These are phyloP conservation scores for Melanotaenia parkinsoni DNA, from an alignment of 2,797 vertebrate genomes.

Conservation along the genomic window DNA sequence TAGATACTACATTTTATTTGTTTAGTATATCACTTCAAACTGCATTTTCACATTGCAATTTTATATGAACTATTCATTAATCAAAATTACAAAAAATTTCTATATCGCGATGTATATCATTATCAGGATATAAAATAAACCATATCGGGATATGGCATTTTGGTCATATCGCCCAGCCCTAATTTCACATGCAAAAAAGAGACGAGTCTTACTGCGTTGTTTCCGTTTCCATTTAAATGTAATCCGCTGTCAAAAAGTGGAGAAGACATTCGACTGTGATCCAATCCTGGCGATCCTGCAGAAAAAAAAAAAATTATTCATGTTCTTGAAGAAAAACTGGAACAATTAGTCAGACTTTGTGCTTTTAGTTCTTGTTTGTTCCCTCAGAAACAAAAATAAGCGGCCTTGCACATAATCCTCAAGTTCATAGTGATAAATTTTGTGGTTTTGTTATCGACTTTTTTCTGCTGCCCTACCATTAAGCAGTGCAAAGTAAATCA, in stretches of 20 bases:
- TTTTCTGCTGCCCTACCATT: slow-evolving; percentile 32
- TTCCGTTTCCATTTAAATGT: slow-evolving; percentile 91
- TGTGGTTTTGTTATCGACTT: slow-evolving; percentile 19
- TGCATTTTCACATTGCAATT: no score
- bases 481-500: not conserved
- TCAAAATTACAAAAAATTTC: no score
- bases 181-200: no score
- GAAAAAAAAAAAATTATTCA: slow-evolving; percentile 20
- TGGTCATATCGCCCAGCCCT: no score
- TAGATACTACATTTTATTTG: no score
- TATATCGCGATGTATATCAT: no score
- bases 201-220: slow-evolving; percentile 85
- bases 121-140: no score
- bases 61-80: no score
- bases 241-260: slow-evolving; percentile 94
- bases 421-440: slow-evolving; percentile 17
- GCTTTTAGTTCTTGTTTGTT: not conserved
- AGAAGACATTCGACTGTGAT: slow-evolving; percentile 88
- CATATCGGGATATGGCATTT: no score
- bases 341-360: slow-evolving; percentile 21
- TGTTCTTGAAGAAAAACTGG: slow-evolving; percentile 17
- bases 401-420: not conserved
- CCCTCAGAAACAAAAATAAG: slow-evolving; percentile 17
- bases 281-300: slow-evolving; percentile 89
- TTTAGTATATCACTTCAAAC: no score